Conservation (phyloP, 2,888 invertebrate species). For the Rhagium mordax region DNA sequence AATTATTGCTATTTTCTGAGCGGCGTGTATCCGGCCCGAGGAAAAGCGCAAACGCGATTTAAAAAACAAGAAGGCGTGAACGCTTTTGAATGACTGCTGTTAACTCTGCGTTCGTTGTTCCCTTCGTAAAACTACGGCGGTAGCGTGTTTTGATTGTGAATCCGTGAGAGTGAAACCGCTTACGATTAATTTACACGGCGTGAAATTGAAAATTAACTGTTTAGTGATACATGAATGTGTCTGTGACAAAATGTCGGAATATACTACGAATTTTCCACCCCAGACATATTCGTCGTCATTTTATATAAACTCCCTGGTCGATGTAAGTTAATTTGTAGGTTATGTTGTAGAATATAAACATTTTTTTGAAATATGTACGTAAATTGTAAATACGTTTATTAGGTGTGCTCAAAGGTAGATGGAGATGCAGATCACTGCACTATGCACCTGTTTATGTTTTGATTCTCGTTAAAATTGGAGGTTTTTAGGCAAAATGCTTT, state of each 20-base stretch:
- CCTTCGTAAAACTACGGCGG: neutral
- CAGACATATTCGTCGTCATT: constrained; percentile 68
- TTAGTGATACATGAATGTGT: neutral
- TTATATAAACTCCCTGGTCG: constrained; percentile 62
- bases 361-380: neutral
- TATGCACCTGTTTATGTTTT: neutral
- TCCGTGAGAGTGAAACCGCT: neutral
- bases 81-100: neutral
- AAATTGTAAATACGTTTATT: neutral
- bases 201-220: constrained; percentile 10
- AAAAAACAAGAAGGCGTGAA: constrained; percentile 9
- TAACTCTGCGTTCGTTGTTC: constrained; percentile 11
- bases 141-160: neutral
- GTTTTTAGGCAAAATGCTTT: neutral
- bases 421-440: neutral
- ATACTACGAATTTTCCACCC: constrained; percentile 64
- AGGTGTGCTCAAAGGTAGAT: neutral
- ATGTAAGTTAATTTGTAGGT: constrained; percentile 59
- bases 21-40: too few relatives aligned
- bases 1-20: too few relatives aligned
- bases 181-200: neutral
- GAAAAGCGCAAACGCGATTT: constrained; percentile 23
- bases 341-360: constrained; percentile 36
- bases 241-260: constrained; percentile 48
- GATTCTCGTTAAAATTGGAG: neutral